Evolutionary conservation across 1,140 invertebrate genomes (phyloP).

Genomic region (Trachymyrmex septentrionalis): DNA sequence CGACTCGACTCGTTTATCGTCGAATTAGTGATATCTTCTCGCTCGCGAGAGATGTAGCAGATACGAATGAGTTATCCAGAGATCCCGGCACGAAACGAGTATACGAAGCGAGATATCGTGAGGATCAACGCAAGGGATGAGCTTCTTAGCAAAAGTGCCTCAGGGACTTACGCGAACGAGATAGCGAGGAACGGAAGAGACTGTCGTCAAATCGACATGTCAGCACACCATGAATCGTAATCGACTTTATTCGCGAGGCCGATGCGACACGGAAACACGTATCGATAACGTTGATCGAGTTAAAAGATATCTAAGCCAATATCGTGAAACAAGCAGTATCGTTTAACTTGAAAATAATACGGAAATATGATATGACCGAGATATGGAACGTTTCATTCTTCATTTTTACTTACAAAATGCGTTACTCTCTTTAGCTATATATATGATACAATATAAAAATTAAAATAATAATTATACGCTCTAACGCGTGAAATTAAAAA

Average conservation of each 20-base stretch:
- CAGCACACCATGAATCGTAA: slow-evolving; percentile 3
- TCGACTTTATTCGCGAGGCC: neutral
- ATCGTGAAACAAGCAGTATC: neutral
- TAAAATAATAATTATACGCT: neutral
- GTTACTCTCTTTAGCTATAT: neutral
- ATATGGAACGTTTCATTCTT: neutral
- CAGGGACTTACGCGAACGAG: slow-evolving; percentile 15
- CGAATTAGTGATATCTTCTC: slow-evolving; percentile 31
- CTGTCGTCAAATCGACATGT: slow-evolving; percentile 35
- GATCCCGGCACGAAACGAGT: slow-evolving; percentile 26
- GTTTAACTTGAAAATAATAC: neutral
- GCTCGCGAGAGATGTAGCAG: neutral
- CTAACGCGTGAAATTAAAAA: neutral
- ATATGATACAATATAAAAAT: neutral
- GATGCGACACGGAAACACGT: slow-evolving; percentile 40
- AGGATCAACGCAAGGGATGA: slow-evolving; percentile 42
- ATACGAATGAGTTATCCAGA: slow-evolving; percentile 47
- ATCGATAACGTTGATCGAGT: slow-evolving; percentile 42
- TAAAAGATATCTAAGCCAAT: slow-evolving; percentile 24
- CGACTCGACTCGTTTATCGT: slow-evolving; percentile 48
- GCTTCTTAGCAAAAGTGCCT: neutral
- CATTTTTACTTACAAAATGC: neutral
- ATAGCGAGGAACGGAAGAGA: slow-evolving; percentile 4
- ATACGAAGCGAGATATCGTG: slow-evolving; percentile 47
- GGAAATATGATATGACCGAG: neutral